A percentile compares a stretch with the other conserved stretches of the same genome.
Conservation (phyloP, 2,113 vertebrate species). For the Himantopus leucocephalus region DNA sequence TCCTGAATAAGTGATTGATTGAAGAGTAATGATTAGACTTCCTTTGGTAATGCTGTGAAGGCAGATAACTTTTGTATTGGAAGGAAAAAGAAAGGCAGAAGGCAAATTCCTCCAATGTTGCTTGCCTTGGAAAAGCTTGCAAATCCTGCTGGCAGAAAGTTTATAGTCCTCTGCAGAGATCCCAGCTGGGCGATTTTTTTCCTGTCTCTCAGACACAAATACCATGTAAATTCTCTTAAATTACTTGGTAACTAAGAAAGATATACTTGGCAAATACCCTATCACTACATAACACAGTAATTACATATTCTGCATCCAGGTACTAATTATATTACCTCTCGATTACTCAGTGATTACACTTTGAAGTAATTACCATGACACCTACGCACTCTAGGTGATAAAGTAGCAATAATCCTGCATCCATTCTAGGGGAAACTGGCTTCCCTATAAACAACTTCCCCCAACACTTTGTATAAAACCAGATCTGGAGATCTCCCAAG, state of each 20-base stretch:
- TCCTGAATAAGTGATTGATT: neutral
- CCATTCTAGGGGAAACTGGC: neutral
- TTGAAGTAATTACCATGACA: neutral
- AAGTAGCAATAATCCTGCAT: neutral
- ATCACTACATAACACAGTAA: slow-evolving; percentile 30
- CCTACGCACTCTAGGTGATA: neutral
- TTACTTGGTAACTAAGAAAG: slow-evolving; percentile 25
- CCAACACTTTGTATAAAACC: neutral
- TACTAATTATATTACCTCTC: slow-evolving; percentile 45
- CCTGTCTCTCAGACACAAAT: slow-evolving; percentile 24
- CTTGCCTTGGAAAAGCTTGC: neutral
- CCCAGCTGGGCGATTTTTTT: slow-evolving; percentile 9
- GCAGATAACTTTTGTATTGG: neutral
- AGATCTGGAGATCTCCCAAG: neutral
- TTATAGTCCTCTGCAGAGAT: slow-evolving; percentile 24
- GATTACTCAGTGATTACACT: slow-evolving; percentile 35
- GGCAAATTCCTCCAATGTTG: neutral
- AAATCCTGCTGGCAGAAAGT: slow-evolving; percentile 4
- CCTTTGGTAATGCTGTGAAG: neutral
- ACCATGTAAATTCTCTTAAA: slow-evolving; percentile 35
- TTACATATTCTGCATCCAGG: slow-evolving; percentile 27
- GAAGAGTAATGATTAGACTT: neutral
- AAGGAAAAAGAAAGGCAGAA: neutral
- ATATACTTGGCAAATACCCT: slow-evolving; percentile 11
- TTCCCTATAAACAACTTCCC: neutral